phyloP scores from a whole-genome alignment of 2,113 vertebrate genomes.

The Nerophis lumbriciformis region DNA sequence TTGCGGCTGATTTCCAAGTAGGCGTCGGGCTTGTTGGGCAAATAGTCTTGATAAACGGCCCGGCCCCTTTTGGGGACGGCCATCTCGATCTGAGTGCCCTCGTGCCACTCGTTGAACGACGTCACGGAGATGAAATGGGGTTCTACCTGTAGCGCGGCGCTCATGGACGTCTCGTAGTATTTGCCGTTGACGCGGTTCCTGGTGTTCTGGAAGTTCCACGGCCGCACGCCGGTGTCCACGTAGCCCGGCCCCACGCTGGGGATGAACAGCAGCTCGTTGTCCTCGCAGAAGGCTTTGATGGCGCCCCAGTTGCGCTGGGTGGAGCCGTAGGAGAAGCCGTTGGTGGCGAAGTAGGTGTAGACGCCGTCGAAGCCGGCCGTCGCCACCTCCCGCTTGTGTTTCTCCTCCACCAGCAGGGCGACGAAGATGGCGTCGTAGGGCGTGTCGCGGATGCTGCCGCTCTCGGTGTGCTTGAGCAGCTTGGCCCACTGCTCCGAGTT shows the following conservation, averaged over 20 bases:
- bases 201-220: conserved; percentile 93
- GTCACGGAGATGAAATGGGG: conserved; percentile 90
- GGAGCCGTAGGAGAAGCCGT: conserved; percentile 94
- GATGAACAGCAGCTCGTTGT: conserved; percentile 86
- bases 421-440: conserved; percentile 87
- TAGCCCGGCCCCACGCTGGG: conserved; percentile 96
- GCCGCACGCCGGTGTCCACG: conserved; percentile 89
- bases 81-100: conserved; percentile 95
- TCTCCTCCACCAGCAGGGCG: conserved; percentile 91
- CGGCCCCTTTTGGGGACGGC: conserved; percentile 83
- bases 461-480: conserved; percentile 80
- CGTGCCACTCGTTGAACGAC: conserved; percentile 98
- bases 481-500: conserved; percentile 87
- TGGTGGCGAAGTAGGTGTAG: conserved; percentile 97
- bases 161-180: conserved; percentile 89
- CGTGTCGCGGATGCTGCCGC: conserved; percentile 80
- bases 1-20: conserved; percentile 92
- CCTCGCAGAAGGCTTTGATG: conserved; percentile 85
- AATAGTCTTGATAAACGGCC: conserved; percentile 85
- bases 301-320: conserved; percentile 88
- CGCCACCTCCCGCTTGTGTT: conserved; percentile 83
- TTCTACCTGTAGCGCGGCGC: conserved; percentile 76
- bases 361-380: conserved; percentile 91
- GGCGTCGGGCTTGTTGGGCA: conserved; percentile 83
- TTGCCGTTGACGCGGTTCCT: conserved; percentile 91